Percentiles rank a stretch among this genome's conserved stretches.
phyloP scores from a whole-genome alignment of 2,888 invertebrate species.

The Phyto melanocephala region DNA sequence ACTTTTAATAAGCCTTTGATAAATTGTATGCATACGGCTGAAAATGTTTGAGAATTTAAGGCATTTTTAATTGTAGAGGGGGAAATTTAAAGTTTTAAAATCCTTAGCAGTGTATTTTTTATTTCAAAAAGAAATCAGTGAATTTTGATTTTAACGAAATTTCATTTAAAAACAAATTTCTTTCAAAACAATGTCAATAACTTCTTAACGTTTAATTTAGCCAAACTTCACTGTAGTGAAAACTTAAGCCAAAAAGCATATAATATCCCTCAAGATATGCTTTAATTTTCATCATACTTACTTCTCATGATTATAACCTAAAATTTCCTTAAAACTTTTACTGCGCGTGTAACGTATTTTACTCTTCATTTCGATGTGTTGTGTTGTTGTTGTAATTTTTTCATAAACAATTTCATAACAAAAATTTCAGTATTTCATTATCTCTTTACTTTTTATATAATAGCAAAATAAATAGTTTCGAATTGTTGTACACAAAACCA shows the following conservation, averaged over 20 bases:
- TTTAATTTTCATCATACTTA: conserved; percentile 67
- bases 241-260: too few relatives aligned
- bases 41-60: too few relatives aligned
- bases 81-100: too few relatives aligned
- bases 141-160: too few relatives aligned
- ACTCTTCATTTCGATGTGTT: conserved; percentile 71
- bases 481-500: background rate
- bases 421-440: background rate
- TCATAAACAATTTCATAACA: background rate
- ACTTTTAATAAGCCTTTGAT: too few relatives aligned
- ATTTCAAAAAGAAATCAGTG: too few relatives aligned
- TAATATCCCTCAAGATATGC: background rate
- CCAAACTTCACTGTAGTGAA: too few relatives aligned
- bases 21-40: too few relatives aligned
- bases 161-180: too few relatives aligned
- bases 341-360: conserved; percentile 76
- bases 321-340: conserved; percentile 76
- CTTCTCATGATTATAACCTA: conserved; percentile 73
- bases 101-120: too few relatives aligned
- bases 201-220: too few relatives aligned
- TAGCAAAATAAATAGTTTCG: background rate
- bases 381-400: background rate
- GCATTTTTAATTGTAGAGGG: conserved; percentile 4
- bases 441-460: background rate
- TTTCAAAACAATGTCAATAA: too few relatives aligned